Base-by-base conservation (phyloP, 2,888 invertebrate genomes). In the Hofmannophila pseudospretella region DNA sequence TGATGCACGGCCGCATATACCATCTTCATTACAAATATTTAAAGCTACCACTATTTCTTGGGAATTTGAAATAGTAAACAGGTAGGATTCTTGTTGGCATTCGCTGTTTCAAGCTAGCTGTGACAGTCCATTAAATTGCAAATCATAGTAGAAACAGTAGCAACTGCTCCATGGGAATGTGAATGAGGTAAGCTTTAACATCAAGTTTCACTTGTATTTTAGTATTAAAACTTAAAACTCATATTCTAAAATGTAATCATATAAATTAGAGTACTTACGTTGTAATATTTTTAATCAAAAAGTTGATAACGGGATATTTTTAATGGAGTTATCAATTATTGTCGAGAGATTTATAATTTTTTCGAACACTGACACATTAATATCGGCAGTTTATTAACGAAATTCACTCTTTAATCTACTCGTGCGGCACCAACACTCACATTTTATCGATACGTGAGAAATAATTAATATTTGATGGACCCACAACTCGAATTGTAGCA, bases 11-110 rank as follows among this genome's bases (percentile, higher is more conserved):
- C 57, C 63, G 60, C 60, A 62, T 64, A 69, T 54, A 63, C 62
- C 53, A 67, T 67, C 63, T 67, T 67, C 58, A 64, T 65, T 63
- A 63, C 52, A 57, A 54, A 57, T 55, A 57, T 52, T 49, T 46
- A 49, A 47, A 41, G 40, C 48, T 38, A 36, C 38, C 34, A 38
- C 35, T 45, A 43, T 45, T 47, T 43, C 32, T 26, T 32, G 14
- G 25, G n/a, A 13, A 32, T 13, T 38, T 23, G 22, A 34, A 42
- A 42, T 38, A 36, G 36, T 23, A 38, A 41, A 38, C 22, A 38
- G 38, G 42, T 41, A 34, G 34, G 27, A 16, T 41, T 36, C 44
- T 42, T 47, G 47, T 43, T 43, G 45, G 43, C 39, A 36, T 42
- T 42, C 34, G 32, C 39, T 38, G 41, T 45, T 39, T 47, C 42